A percentile compares a stretch with the other conserved stretches of the same genome.
phyloP scores from a whole-genome alignment of 2,888 invertebrate genomes.

The Callyntrura sp. region DNA sequence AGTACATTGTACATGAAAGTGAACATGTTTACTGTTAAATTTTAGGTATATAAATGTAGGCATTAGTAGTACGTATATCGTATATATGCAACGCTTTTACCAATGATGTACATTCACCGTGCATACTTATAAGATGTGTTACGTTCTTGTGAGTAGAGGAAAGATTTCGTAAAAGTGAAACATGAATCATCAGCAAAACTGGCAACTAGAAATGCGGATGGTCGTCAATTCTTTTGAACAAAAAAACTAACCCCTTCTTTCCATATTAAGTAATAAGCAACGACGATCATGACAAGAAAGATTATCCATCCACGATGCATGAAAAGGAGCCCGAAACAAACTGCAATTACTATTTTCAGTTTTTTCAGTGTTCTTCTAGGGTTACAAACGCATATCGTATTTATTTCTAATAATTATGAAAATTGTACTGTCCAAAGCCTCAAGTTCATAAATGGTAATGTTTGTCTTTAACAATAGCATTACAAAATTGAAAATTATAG shows the following conservation, averaged over 20 bases:
- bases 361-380: not conserved
- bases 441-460: too few species aligned
- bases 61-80: not conserved
- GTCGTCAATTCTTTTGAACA: not conserved
- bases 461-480: too few species aligned
- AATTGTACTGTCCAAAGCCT: too few species aligned
- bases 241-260: not conserved
- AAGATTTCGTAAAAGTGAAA: not conserved
- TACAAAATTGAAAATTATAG: too few species aligned
- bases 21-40: not conserved
- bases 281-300: too few species aligned
- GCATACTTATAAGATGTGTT: not conserved
- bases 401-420: too few species aligned
- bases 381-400: too few species aligned
- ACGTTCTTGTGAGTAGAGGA: not conserved
- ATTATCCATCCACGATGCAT: too few species aligned
- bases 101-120: conserved; percentile 6
- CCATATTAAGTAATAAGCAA: not conserved
- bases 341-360: not conserved
- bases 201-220: conserved; percentile 29
- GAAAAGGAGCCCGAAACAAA: too few species aligned
- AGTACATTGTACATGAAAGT: not conserved
- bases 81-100: not conserved
- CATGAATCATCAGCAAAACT: conserved; percentile 7
- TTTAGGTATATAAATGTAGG: too few species aligned